A percentile compares a stretch with the other conserved stretches of the same genome.
These are phyloP conservation scores for Elgaria multicarinata DNA, from an alignment of 2,113 vertebrate genomes.

Conservation along the genomic window DNA sequence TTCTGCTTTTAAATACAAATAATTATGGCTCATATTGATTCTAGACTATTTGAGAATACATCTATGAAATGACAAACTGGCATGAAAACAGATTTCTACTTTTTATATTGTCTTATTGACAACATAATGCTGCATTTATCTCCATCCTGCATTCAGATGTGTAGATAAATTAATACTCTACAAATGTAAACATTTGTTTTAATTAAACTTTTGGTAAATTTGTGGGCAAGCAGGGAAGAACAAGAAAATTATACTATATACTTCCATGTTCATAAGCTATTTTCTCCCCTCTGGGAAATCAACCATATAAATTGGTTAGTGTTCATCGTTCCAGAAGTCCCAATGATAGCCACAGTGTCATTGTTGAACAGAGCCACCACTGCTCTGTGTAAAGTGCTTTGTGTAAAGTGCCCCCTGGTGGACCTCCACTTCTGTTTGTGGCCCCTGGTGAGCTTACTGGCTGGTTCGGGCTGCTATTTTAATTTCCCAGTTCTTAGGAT, in stretches of 20 bases:
- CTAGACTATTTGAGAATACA: neutral
- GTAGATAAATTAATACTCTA: neutral
- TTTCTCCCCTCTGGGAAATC: neutral
- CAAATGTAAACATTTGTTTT: neutral
- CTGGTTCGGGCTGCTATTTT: neutral
- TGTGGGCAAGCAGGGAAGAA: slow-evolving; percentile 22
- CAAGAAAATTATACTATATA: neutral
- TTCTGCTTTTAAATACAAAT: neutral
- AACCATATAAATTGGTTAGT: neutral
- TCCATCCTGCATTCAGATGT: neutral
- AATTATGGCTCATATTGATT: neutral
- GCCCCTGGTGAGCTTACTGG: neutral
- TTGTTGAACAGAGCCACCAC: neutral
- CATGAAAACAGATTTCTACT: neutral
- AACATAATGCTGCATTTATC: neutral
- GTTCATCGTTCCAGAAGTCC: neutral
- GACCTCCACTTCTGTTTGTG: neutral
- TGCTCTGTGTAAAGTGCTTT: neutral
- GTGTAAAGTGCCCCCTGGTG: neutral
- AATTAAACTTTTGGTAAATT: slow-evolving; percentile 2
- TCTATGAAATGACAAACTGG: neutral
- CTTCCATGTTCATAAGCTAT: neutral
- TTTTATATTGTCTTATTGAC: neutral
- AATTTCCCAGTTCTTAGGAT: neutral
- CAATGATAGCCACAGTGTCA: slow-evolving; percentile 15